Conservation (phyloP, 2,113 vertebrate species). For the Mandrillus leucophaeus region DNA sequence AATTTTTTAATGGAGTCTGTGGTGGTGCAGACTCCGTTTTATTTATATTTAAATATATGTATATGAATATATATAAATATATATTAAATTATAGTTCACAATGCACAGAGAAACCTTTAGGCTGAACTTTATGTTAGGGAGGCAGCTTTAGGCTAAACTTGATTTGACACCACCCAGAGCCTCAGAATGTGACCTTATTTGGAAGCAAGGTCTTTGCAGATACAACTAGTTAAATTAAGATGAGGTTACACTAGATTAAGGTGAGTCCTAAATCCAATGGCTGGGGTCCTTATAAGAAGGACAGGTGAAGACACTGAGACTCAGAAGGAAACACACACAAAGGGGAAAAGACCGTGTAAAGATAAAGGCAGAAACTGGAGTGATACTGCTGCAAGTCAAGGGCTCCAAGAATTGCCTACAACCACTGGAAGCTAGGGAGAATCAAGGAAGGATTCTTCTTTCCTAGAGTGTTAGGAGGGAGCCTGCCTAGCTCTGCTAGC, state of each 20-base stretch:
- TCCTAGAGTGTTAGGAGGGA: background rate
- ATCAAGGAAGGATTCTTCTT: background rate
- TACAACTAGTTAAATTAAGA: background rate
- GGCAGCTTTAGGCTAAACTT: no score
- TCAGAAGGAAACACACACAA: background rate
- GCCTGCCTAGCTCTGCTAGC: background rate
- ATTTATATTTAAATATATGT: no score
- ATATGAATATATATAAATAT: no score
- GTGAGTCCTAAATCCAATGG: background rate
- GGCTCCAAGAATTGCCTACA: background rate
- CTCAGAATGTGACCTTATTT: conserved; percentile 28
- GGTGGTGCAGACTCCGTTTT: no score
- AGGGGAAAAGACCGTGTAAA: background rate
- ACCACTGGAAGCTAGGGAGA: background rate
- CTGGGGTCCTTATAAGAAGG: background rate
- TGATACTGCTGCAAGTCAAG: background rate
- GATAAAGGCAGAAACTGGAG: background rate
- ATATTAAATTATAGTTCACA: no score
- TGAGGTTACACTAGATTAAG: background rate
- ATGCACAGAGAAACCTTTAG: no score
- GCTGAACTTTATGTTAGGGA: no score
- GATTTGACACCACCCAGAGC: background rate
- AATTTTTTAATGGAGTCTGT: no score
- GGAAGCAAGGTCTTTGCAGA: background rate
- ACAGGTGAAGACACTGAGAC: background rate